Percentiles rank a stretch among this genome's conserved stretches.
These are phyloP conservation scores for Acholoe squamosa DNA, from an alignment of 2,888 invertebrate genomes.

Conservation along the genomic window DNA sequence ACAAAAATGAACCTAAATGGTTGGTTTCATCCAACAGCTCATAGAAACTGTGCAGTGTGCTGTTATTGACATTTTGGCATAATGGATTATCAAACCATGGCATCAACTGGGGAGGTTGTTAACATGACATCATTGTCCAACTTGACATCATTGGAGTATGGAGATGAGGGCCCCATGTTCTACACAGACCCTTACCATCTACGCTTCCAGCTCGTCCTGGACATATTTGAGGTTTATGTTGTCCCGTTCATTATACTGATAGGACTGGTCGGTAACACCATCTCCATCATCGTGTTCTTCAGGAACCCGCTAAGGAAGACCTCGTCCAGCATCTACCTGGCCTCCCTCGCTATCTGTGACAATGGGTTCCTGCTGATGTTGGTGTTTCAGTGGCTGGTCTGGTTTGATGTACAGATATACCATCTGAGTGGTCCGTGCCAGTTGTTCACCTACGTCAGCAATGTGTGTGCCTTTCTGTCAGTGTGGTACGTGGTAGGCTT, in stretches of 20 bases:
- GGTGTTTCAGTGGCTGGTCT: slow-evolving; percentile 34
- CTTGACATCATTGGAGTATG: too few relatives aligned
- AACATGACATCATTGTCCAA: too few relatives aligned
- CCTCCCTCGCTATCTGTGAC: slow-evolving; percentile 45
- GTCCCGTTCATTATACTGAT: neutral
- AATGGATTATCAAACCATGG: too few relatives aligned
- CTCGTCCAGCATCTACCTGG: slow-evolving; percentile 40
- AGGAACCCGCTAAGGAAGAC: slow-evolving; percentile 15
- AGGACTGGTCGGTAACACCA: slow-evolving; percentile 41
- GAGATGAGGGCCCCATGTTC: slow-evolving; percentile 15
- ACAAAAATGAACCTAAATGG: too few relatives aligned
- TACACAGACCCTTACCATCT: slow-evolving; percentile 26
- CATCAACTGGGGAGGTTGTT: too few relatives aligned
- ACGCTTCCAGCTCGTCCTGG: neutral
- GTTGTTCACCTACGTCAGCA: neutral
- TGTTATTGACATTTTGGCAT: too few relatives aligned
- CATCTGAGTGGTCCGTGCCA: slow-evolving; percentile 23
- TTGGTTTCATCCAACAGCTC: too few relatives aligned
- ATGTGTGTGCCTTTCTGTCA: slow-evolving; percentile 50
- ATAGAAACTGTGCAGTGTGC: too few relatives aligned
- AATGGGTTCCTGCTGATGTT: slow-evolving; percentile 38
- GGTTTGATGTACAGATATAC: slow-evolving; percentile 49
- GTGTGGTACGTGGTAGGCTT: slow-evolving; percentile 47
- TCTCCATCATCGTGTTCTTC: slow-evolving; percentile 40
- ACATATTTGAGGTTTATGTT: slow-evolving; percentile 19